Conservation (phyloP, 2,888 invertebrate species). For the Phaedon cochleariae region DNA sequence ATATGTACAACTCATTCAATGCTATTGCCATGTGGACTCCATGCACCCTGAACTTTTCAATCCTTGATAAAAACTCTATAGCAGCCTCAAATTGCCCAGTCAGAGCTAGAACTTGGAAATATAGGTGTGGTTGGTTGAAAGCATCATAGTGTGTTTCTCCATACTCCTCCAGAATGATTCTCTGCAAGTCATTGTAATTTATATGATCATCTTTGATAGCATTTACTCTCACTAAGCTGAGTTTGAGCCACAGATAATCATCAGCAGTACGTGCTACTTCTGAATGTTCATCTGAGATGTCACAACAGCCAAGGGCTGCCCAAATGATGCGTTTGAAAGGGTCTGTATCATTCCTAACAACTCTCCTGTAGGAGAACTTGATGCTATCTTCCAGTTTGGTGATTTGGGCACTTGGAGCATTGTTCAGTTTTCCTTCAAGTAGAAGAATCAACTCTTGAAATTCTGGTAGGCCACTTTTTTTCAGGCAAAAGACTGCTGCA, state of each 20-base stretch:
- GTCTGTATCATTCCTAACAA: conserved; percentile 85
- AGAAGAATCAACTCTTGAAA: conserved; percentile 81
- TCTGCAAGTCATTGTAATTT: conserved; percentile 81
- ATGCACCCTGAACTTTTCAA: conserved; percentile 78
- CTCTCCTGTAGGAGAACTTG: conserved; percentile 83
- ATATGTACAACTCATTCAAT: conserved; percentile 83
- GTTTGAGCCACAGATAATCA: conserved; percentile 95
- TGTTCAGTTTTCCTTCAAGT: conserved; percentile 76
- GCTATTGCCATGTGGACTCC: conserved; percentile 94
- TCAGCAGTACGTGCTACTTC: conserved; percentile 93
- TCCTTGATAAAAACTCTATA: conserved; percentile 88
- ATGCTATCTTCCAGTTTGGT: conserved; percentile 81
- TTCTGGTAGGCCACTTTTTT: conserved; percentile 74
- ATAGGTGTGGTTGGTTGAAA: conserved; percentile 88
- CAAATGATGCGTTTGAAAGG: conserved; percentile 91
- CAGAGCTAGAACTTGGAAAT: conserved; percentile 86
- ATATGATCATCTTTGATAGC: conserved; percentile 75
- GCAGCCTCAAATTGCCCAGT: conserved; percentile 98
- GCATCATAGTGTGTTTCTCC: conserved; percentile 94
- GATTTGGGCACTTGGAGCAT: conserved; percentile 73
- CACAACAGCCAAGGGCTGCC: conserved; percentile 88
- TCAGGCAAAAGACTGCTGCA: conserved; percentile 83
- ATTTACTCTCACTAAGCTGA: conserved; percentile 78
- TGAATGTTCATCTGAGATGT: conserved; percentile 84
- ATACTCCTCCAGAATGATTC: conserved; percentile 85